Evolutionary conservation across 2,797 vertebrate species (phyloP).

Genomic region (Nyctalus aviator): DNA sequence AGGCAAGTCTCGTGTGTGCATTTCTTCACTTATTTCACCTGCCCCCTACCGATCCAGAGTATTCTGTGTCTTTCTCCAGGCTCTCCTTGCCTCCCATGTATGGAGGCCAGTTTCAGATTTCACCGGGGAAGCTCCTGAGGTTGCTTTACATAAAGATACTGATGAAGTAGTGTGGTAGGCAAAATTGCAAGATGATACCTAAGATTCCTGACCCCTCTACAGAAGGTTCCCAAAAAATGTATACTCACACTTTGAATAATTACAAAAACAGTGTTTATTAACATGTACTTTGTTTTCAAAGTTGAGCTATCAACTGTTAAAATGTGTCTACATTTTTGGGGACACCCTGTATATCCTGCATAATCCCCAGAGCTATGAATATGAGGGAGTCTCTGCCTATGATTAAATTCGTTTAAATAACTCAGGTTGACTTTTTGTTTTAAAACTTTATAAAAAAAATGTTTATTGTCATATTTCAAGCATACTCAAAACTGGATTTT

Average conservation of each 20-base stretch:
- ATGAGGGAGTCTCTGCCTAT: neutral
- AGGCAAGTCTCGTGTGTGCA: neutral
- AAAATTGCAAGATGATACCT: neutral
- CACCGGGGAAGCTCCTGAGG: neutral
- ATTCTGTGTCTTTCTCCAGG: too few relatives aligned
- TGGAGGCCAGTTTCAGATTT: neutral
- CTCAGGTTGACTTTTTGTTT: neutral
- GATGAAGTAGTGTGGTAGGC: neutral
- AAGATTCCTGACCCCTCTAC: neutral
- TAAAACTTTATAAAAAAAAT: too few relatives aligned
- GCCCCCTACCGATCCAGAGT: neutral
- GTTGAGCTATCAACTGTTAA: too few relatives aligned
- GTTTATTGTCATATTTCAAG: too few relatives aligned
- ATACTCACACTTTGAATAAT: too few relatives aligned
- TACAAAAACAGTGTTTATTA: too few relatives aligned
- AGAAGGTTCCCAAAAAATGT: neutral
- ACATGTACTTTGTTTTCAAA: too few relatives aligned
- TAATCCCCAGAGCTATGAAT: too few relatives aligned
- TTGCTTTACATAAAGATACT: neutral
- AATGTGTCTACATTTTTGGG: too few relatives aligned
- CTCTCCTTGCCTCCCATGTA: too few relatives aligned
- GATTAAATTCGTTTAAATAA: neutral
- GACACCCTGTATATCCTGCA: too few relatives aligned
- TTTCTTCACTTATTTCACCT: neutral
- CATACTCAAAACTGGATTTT: too few relatives aligned